Conservation (phyloP, 2,888 invertebrate genomes). For the Tortricodes alternella region DNA sequence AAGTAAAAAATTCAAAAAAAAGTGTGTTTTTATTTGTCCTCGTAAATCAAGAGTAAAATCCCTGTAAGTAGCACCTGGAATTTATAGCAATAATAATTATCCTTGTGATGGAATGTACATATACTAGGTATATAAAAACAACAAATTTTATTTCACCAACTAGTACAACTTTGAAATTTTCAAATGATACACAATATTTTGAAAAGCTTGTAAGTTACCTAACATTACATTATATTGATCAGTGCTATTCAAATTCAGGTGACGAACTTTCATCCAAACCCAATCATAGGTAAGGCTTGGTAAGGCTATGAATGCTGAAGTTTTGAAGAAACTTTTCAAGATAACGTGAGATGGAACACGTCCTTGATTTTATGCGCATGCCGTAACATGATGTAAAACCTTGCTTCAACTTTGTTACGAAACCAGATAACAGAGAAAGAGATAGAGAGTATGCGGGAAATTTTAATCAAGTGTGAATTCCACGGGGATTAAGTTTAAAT, state of each 20-base stretch:
- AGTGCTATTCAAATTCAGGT: neutral
- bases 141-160: no score
- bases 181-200: no score
- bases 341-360: neutral
- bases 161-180: no score
- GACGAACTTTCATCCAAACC: neutral
- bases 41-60: neutral
- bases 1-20: conserved; percentile 57
- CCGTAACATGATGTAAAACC: neutral
- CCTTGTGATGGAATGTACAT: no score
- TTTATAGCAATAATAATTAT: neutral
- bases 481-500: no score
- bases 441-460: no score
- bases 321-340: neutral
- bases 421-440: no score
- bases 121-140: no score
- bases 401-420: no score
- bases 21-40: conserved; percentile 37
- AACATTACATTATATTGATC: neutral
- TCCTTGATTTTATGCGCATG: neutral
- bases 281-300: neutral
- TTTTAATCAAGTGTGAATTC: no score
- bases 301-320: neutral
- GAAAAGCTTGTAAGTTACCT: no score
- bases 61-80: neutral